phyloP scores from a whole-genome alignment of 2,797 vertebrate species.

The Setipinna tenuifilis region DNA sequence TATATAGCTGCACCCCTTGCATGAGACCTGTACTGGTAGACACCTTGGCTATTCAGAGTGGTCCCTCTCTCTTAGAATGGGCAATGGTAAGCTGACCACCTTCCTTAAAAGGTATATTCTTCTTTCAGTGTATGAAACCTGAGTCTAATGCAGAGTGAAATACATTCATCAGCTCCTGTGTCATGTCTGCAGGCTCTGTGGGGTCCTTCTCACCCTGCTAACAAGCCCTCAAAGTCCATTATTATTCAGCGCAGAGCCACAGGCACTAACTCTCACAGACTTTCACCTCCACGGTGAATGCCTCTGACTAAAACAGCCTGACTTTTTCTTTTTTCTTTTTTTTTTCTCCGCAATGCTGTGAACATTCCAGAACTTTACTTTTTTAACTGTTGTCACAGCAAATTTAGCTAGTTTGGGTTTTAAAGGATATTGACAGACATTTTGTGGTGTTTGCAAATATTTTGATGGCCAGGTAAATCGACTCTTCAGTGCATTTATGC shows the following conservation, averaged over 20 bases:
- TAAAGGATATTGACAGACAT: background rate
- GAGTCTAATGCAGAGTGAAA: background rate
- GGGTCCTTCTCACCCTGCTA: background rate
- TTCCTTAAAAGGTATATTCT: background rate
- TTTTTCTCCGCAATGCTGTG: too few relatives aligned
- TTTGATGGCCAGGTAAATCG: constrained; percentile 21
- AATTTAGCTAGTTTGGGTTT: background rate
- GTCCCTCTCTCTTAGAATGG: background rate
- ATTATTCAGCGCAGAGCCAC: background rate
- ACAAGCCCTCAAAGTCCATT: background rate
- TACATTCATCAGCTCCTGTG: constrained; percentile 6
- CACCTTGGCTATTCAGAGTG: background rate
- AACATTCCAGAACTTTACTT: too few relatives aligned
- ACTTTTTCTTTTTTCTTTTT: too few relatives aligned
- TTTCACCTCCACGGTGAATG: background rate
- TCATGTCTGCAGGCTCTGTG: background rate
- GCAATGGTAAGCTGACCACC: background rate
- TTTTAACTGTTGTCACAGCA: background rate
- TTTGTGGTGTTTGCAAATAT: constrained; percentile 22
- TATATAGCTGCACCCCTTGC: background rate
- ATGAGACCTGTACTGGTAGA: too few relatives aligned
- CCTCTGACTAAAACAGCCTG: background rate
- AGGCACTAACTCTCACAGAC: background rate
- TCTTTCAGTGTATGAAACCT: background rate
- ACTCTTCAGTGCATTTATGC: constrained; percentile 17